Percentiles rank a stretch among this genome's conserved stretches.
These are phyloP conservation scores for Sycophaga agraensis DNA, from an alignment of 1,140 invertebrate species.

Conservation along the genomic window DNA sequence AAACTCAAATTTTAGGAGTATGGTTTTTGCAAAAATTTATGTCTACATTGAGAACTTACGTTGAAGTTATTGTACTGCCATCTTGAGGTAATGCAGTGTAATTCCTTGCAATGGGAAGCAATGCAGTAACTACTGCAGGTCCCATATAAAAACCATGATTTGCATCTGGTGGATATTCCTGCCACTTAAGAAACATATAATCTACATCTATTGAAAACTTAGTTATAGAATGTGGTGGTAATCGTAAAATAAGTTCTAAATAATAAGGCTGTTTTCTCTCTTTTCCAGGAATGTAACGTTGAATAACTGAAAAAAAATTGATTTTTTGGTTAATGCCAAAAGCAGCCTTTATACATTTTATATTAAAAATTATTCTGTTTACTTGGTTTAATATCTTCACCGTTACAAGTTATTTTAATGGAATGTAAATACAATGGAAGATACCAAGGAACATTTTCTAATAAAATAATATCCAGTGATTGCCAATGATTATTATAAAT, in stretches of 20 bases:
- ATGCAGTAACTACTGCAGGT: conserved; percentile 77
- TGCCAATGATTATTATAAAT: conserved; percentile 76
- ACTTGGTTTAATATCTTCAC: conserved; percentile 64
- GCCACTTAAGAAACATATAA: conserved; percentile 95
- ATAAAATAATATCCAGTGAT: conserved; percentile 67
- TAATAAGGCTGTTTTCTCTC: conserved; percentile 83
- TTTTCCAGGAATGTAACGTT: conserved; percentile 78
- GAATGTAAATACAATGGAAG: conserved; percentile 90
- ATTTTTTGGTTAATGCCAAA: conserved; percentile 4
- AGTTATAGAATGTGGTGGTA: conserved; percentile 80
- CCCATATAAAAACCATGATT: conserved; percentile 97
- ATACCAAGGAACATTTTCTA: conserved; percentile 92
- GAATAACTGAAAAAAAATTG: conserved; percentile 46
- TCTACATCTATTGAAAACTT: conserved; percentile 88
- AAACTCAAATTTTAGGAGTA: too few species aligned
- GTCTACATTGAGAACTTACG: too few species aligned
- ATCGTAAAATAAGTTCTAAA: conserved; percentile 80
- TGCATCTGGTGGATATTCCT: conserved; percentile 98
- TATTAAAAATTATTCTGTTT: conserved; percentile 36
- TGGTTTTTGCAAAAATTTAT: too few species aligned
- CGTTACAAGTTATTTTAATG: conserved; percentile 68
- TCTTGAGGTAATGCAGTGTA: conserved; percentile 76
- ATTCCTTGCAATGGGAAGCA: conserved; percentile 76
- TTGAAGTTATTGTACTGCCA: conserved; percentile 67
- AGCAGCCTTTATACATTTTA: conserved; percentile 7